Evolutionary conservation across 2,888 invertebrate species (phyloP).

Genomic region (Mimas tiliae): DNA sequence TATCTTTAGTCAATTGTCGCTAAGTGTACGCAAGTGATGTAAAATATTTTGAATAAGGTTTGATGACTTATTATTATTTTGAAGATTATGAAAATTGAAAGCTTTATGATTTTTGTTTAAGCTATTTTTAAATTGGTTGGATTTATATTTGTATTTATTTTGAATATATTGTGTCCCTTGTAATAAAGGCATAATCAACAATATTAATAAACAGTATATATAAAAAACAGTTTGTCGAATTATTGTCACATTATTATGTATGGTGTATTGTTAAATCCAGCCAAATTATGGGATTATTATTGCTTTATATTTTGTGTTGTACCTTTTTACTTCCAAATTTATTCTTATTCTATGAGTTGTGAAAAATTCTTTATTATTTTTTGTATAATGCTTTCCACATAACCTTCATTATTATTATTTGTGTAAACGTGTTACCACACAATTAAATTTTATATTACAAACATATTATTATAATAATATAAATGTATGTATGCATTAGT

Average conservation of each 20-base stretch:
- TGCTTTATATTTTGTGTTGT: slow-evolving; percentile 19
- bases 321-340: neutral
- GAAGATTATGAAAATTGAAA: slow-evolving; percentile 18
- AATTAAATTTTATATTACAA: slow-evolving; percentile 4
- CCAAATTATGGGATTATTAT: slow-evolving; percentile 6
- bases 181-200: neutral
- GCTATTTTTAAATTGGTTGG: slow-evolving; percentile 3
- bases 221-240: neutral
- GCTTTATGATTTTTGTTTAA: slow-evolving; percentile 19
- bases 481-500: slow-evolving; percentile 18
- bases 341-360: slow-evolving; percentile 8
- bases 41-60: slow-evolving; percentile 5
- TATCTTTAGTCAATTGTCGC: slow-evolving; percentile 27
- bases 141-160: neutral
- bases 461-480: slow-evolving; percentile 15
- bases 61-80: slow-evolving; percentile 11
- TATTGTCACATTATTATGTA: no score
- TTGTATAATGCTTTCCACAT: slow-evolving; percentile 2
- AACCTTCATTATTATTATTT: neutral
- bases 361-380: neutral
- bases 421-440: slow-evolving; percentile 19
- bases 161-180: neutral
- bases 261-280: neutral
- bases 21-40: slow-evolving; percentile 13
- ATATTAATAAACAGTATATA: neutral